Evolutionary conservation across 2,113 vertebrate genomes (phyloP).

Genomic region (Percina caprodes): DNA sequence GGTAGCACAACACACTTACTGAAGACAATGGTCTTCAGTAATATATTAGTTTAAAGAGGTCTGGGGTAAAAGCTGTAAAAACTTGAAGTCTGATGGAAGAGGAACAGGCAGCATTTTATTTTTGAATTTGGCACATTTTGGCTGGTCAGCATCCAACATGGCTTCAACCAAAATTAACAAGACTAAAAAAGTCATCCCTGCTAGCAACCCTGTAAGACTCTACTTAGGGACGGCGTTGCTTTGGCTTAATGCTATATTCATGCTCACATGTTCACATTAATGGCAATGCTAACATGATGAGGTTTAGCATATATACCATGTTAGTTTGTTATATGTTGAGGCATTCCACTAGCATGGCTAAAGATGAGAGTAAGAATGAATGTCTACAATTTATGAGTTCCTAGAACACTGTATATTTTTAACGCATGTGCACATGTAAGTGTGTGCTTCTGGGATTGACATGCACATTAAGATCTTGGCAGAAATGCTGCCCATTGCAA

Average conservation of each 20-base stretch:
- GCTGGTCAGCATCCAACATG: neutral
- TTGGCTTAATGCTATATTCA: too few species aligned
- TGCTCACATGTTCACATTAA: too few species aligned
- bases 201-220: too few species aligned
- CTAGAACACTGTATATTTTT: neutral
- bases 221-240: too few species aligned
- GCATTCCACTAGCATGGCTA: neutral
- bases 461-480: slow-evolving; percentile 6
- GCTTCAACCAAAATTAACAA: neutral
- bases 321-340: neutral
- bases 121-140: slow-evolving; percentile 1
- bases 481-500: neutral
- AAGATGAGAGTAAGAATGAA: neutral
- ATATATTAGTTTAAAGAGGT: slow-evolving; percentile 51
- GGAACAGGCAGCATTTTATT: neutral
- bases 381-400: neutral
- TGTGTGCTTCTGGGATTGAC: slow-evolving; percentile 15
- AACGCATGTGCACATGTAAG: neutral
- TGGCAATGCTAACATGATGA: too few species aligned
- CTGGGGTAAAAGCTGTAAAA: slow-evolving; percentile 42
- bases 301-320: too few species aligned
- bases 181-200: neutral
- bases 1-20: slow-evolving; percentile 40
- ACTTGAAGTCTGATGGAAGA: slow-evolving; percentile 20
- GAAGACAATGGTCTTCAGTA: slow-evolving; percentile 65